These are phyloP conservation scores for Drosophila athabasca DNA, from an alignment of 1,140 invertebrate species.

Conservation along the genomic window DNA sequence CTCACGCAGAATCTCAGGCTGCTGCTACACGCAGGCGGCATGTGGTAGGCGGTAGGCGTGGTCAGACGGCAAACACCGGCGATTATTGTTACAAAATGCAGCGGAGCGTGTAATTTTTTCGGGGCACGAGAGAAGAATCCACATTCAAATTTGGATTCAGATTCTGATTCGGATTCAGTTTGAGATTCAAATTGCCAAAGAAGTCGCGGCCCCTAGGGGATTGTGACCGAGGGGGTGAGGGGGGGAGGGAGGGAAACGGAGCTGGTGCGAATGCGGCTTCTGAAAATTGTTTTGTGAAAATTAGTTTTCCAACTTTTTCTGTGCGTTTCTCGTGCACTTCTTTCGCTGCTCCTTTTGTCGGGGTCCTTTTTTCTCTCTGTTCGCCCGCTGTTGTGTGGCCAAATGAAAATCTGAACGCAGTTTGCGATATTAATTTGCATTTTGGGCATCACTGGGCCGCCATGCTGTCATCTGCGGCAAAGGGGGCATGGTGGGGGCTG, in stretches of 20 bases:
- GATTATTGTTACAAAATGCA: constrained; percentile 80
- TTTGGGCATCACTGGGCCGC: constrained; percentile 47
- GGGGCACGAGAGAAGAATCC: constrained; percentile 57
- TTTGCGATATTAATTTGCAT: constrained; percentile 80
- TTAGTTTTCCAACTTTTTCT: constrained; percentile 78
- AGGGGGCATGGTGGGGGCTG: background rate
- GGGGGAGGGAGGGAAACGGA: background rate
- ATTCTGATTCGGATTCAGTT: constrained; percentile 53
- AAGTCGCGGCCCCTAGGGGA: constrained; percentile 30
- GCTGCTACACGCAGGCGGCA: constrained; percentile 6
- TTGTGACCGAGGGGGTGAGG: too few relatives aligned
- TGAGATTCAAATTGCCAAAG: constrained; percentile 77
- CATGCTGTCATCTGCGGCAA: constrained; percentile 18
- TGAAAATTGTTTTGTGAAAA: constrained; percentile 81
- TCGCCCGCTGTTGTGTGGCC: constrained; percentile 8
- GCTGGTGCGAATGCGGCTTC: constrained; percentile 34
- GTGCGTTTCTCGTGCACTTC: constrained; percentile 53
- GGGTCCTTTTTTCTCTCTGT: constrained; percentile 4
- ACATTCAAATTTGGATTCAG: constrained; percentile 53
- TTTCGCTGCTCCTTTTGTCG: constrained; percentile 16
- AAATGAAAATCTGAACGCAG: constrained; percentile 66
- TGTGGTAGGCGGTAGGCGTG: constrained; percentile 5
- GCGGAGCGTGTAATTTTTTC: constrained; percentile 72
- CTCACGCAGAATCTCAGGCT: too few relatives aligned
- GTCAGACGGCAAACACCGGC: constrained; percentile 70